These are phyloP conservation scores for Standfussiana lucernea DNA, from an alignment of 2,888 invertebrate genomes.

Conservation along the genomic window DNA sequence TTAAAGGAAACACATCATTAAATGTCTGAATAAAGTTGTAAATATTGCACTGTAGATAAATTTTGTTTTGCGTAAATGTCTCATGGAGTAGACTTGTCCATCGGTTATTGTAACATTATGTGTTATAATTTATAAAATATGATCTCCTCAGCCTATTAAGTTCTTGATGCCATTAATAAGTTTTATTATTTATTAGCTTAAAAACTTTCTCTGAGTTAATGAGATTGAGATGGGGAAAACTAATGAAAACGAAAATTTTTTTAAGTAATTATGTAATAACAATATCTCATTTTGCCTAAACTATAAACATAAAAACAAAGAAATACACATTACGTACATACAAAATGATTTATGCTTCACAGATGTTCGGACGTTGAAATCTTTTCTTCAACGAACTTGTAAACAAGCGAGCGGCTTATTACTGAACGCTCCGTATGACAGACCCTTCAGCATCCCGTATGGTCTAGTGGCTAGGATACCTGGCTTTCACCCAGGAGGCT, in stretches of 20 bases:
- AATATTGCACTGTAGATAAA: conserved; percentile 73
- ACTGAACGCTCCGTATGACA: neutral
- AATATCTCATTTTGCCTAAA: neutral
- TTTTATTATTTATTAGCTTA: conserved; percentile 44
- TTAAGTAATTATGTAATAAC: neutral
- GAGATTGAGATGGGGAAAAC: conserved; percentile 19
- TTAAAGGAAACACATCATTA: conserved; percentile 79
- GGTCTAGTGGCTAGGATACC: conserved; percentile 94
- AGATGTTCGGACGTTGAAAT: conserved; percentile 72
- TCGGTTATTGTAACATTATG: conserved; percentile 33
- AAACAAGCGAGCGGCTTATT: neutral
- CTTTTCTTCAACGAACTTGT: conserved; percentile 69
- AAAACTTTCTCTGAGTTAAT: conserved; percentile 35
- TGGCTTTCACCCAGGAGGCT: conserved; percentile 94
- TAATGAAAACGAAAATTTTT: neutral
- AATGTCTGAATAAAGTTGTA: conserved; percentile 77
- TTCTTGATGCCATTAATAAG: conserved; percentile 25
- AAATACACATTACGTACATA: neutral
- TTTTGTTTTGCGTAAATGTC: conserved; percentile 77
- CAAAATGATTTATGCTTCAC: neutral
- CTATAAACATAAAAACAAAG: neutral
- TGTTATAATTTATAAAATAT: conserved; percentile 44
- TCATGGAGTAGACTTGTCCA: conserved; percentile 52
- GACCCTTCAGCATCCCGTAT: conserved; percentile 84
- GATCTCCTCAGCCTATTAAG: conserved; percentile 31